phyloP scores from a whole-genome alignment of 2,888 invertebrate genomes.

The Drosophila neonasuta region DNA sequence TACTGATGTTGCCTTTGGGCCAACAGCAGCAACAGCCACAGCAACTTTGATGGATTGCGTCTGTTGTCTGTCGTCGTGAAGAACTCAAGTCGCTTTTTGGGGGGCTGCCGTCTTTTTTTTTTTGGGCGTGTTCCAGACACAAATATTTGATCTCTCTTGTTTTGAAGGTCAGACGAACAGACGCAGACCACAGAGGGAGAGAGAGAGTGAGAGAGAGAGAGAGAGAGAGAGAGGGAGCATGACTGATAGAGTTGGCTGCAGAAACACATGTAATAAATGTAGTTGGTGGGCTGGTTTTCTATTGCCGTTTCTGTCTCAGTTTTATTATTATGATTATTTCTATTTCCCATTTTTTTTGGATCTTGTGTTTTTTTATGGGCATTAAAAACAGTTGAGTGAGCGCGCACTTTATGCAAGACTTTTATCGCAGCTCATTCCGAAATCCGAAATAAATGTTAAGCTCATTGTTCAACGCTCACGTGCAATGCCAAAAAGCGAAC shows the following conservation, averaged over 20 bases:
- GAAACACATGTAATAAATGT: slow-evolving; percentile 8
- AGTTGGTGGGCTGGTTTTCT: slow-evolving; percentile 15
- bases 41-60: slow-evolving; percentile 70
- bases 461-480: slow-evolving; percentile 45
- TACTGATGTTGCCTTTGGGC: slow-evolving; percentile 48
- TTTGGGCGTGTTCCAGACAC: slow-evolving; percentile 52
- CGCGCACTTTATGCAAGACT: slow-evolving; percentile 55
- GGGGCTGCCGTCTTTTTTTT: slow-evolving; percentile 23
- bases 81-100: slow-evolving; percentile 51
- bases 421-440: slow-evolving; percentile 35
- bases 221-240: no score
- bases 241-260: not conserved
- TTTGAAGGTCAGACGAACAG: slow-evolving; percentile 49
- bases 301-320: slow-evolving; percentile 6
- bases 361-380: slow-evolving; percentile 17
- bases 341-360: slow-evolving; percentile 4
- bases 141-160: slow-evolving; percentile 43
- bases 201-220: not conserved
- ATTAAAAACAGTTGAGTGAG: slow-evolving; percentile 37
- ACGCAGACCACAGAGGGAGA: not conserved
- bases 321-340: slow-evolving; percentile 24
- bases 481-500: slow-evolving; percentile 38
- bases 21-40: slow-evolving; percentile 24
- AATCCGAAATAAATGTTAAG: slow-evolving; percentile 26
- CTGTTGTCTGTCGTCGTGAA: slow-evolving; percentile 60